phyloP scores from a whole-genome alignment of 2,113 vertebrate species.

The Propithecus coquereli region DNA sequence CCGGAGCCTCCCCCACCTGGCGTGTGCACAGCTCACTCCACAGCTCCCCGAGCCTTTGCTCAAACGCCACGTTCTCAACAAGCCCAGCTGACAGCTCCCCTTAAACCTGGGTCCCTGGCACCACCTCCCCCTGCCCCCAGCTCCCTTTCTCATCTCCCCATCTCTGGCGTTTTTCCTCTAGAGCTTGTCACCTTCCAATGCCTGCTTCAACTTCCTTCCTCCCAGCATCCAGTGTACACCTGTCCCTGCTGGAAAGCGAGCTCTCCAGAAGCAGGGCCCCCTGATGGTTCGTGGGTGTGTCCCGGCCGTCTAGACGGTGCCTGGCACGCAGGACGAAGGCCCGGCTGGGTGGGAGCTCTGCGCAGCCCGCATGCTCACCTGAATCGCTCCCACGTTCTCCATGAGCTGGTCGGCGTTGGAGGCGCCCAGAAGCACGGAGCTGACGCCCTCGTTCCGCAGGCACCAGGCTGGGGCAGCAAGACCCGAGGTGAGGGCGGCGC shows the following conservation, averaged over 20 bases:
- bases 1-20: not conserved
- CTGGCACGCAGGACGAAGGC: accelerated
- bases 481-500: not conserved
- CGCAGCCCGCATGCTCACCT: slow-evolving; percentile 83
- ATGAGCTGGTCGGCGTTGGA: slow-evolving; percentile 97
- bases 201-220: accelerated
- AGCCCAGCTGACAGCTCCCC: not conserved
- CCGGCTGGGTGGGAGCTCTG: not conserved
- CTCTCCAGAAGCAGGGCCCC: not conserved
- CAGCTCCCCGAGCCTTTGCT: not conserved
- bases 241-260: not conserved
- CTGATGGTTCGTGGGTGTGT: not conserved
- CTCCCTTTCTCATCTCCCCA: not conserved
- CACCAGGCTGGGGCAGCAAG: slow-evolving; percentile 91
- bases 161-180: not conserved
- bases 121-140: too few relatives aligned
- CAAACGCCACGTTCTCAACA: not conserved
- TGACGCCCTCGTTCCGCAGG: slow-evolving; percentile 96
- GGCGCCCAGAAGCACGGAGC: slow-evolving; percentile 95
- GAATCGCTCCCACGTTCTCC: slow-evolving; percentile 99
- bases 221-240: accelerated
- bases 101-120: not conserved
- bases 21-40: accelerated
- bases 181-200: not conserved
- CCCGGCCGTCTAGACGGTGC: accelerated